Evolutionary conservation across 2,113 vertebrate species (phyloP).

Genomic region (Bubo scandiacus): DNA sequence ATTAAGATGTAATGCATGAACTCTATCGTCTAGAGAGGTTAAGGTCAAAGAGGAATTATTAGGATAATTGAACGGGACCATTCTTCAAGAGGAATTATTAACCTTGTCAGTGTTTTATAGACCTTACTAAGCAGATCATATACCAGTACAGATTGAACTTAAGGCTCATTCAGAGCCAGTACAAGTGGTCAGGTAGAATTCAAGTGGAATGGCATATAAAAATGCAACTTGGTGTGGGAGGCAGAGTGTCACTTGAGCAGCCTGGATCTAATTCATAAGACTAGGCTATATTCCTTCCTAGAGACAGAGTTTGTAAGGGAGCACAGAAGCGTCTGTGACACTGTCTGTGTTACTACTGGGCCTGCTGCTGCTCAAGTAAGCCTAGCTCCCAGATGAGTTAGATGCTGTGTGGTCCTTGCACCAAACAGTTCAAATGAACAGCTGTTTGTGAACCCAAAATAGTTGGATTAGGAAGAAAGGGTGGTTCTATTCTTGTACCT

Average conservation of each 20-base stretch:
- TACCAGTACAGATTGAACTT: background rate
- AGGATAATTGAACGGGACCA: slow-evolving; percentile 4
- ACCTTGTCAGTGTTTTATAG: background rate
- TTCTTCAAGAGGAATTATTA: background rate
- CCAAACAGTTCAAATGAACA: background rate
- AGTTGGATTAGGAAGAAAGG: background rate
- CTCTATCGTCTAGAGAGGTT: background rate
- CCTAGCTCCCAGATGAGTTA: background rate
- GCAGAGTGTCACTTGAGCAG: background rate
- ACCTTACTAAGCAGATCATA: background rate
- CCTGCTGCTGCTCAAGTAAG: background rate
- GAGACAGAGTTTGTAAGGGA: background rate
- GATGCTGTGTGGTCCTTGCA: background rate
- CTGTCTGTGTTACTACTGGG: background rate
- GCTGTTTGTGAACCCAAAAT: background rate
- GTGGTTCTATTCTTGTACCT: background rate
- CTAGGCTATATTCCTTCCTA: background rate
- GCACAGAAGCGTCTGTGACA: background rate
- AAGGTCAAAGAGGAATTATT: slow-evolving; percentile 12
- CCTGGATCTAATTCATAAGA: background rate
- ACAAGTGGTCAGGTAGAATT: background rate
- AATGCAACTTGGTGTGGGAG: background rate
- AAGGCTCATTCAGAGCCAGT: background rate
- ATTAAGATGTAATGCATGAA: background rate
- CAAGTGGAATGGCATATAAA: background rate